These are phyloP conservation scores for Morpho helenor DNA, from an alignment of 2,888 invertebrate species.

Conservation along the genomic window DNA sequence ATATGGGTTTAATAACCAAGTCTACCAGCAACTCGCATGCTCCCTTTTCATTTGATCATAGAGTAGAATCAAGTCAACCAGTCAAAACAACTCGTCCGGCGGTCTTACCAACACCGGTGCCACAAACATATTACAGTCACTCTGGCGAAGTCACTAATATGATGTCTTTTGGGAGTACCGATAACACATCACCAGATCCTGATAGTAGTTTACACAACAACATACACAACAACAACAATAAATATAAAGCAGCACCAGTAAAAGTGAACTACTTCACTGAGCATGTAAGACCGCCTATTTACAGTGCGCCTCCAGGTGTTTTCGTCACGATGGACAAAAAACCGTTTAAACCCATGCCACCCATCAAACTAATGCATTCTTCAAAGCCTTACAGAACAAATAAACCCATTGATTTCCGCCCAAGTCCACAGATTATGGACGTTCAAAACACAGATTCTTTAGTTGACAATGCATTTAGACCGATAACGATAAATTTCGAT, in stretches of 20 bases:
- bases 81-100: conserved; percentile 55
- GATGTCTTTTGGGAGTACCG: conserved; percentile 37
- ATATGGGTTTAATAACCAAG: conserved; percentile 30
- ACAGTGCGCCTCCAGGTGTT: conserved; percentile 69
- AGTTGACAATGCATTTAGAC: conserved; percentile 57
- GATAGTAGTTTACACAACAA: conserved; percentile 32
- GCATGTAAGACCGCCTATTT: conserved; percentile 62
- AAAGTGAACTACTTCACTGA: conserved; percentile 57
- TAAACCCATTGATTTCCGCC: conserved; percentile 56
- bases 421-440: conserved; percentile 67
- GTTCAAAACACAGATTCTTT: conserved; percentile 50
- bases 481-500: conserved; percentile 50
- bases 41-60: conserved; percentile 42
- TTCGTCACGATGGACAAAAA: conserved; percentile 72
- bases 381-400: conserved; percentile 43
- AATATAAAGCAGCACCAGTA: conserved; percentile 36
- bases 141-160: conserved; percentile 39
- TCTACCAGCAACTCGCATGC: conserved; percentile 27
- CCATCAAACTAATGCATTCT: conserved; percentile 48
- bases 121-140: conserved; percentile 35
- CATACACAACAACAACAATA: conserved; percentile 41
- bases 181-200: conserved; percentile 44
- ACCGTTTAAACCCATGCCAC: conserved; percentile 71
- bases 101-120: conserved; percentile 52
- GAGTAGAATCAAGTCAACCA: conserved; percentile 41